Evolutionary conservation across 2,797 vertebrate genomes (phyloP), one percentile per base, ranked within the genome.

Genomic region (Petrocephalus sullivani): DNA sequence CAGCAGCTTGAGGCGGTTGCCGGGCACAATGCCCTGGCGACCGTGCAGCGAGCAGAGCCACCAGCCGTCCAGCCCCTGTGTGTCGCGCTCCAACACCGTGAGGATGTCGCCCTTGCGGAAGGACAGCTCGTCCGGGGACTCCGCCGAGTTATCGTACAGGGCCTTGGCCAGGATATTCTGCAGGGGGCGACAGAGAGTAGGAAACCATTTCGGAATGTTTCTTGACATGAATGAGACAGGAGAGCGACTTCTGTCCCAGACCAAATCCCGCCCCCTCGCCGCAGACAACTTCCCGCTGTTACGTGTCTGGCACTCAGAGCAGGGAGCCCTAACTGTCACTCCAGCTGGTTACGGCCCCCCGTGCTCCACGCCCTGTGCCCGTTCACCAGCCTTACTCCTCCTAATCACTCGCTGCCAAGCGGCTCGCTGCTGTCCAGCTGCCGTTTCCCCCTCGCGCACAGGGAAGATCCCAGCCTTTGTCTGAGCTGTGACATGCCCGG

Each of bases 61-160:
- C 98, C 98, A 99, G 90, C 98, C 98, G 0, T 98, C 98, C 91
- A 99, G 91, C 9, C 98, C 98, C 91, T 99, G 98, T 0, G 98
- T 99, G 95, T 99, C 97, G 12, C 97, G 96, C 92, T 99, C 98
- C 94, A 99, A 93, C 92, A 99, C 98, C 0, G 98, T 99, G 97
- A 99, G 97, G 95, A 99, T 99, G 95, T 99, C 98, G 0, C 98
- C 98, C 89, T 99, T 99, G 67, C 98, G 97, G 94, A 99, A 99
- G 92, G 98, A 98, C 87, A 99, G 95, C 93, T 99, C 98, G 2
- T 99, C 98, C 0, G 98, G 97, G 1, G 98, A 98, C 93, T 99
- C 98, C 0, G 98, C 98, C 94, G 99, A 97, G 87, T 99, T 99
- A 96, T 99, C 98, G 19, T 99, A 99, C 89, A 99, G 95, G 84